A percentile compares a stretch with the other conserved stretches of the same genome.
phyloP scores from a whole-genome alignment of 2,888 invertebrate species.

The Poecilus cupreus region DNA sequence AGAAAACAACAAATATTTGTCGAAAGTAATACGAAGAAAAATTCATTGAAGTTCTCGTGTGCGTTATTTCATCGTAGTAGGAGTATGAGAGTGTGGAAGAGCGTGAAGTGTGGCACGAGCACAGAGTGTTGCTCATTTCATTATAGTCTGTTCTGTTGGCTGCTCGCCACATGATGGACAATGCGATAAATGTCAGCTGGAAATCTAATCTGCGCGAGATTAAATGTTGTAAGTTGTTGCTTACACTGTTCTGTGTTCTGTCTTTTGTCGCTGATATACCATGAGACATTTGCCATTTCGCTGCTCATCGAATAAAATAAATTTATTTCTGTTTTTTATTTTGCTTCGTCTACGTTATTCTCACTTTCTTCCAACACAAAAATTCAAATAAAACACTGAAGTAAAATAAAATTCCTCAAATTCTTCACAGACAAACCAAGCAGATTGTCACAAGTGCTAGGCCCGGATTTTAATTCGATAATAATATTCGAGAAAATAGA shows the following conservation, averaged over 20 bases:
- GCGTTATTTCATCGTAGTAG: not conserved
- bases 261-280: not conserved
- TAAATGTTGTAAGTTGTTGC: constrained; percentile 39
- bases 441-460: no score
- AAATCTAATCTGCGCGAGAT: constrained; percentile 31
- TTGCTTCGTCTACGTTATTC: no score
- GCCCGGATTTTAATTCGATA: no score
- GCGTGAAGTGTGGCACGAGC: constrained; percentile 8
- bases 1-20: constrained; percentile 18
- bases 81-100: not conserved
- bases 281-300: not conserved
- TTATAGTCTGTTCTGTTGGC: constrained; percentile 19
- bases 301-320: not conserved
- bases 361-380: no score
- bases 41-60: not conserved
- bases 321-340: not conserved
- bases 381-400: not conserved
- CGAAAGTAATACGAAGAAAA: not conserved
- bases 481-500: no score
- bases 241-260: not conserved
- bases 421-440: no score
- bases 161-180: constrained; percentile 34
- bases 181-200: constrained; percentile 42
- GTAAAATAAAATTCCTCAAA: no score
- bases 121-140: constrained; percentile 37